A percentile compares a stretch with the other conserved stretches of the same genome.
Conservation (phyloP, 1,140 invertebrate species). For the Andricus grossulariae region DNA sequence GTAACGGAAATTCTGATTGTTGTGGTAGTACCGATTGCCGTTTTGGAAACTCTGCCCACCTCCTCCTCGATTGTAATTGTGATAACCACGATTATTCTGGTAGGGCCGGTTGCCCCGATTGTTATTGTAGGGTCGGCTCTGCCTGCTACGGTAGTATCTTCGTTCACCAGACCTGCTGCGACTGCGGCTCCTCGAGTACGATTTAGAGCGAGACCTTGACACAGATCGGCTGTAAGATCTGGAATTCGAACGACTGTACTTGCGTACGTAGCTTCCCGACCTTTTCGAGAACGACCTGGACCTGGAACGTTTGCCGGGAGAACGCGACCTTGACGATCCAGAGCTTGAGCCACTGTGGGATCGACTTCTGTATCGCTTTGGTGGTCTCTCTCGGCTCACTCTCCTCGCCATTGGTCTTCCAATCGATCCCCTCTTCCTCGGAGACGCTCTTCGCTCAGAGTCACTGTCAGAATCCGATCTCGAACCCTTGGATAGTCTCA, state of each 20-base stretch:
- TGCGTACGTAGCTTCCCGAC: constrained; percentile 77
- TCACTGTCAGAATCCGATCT: constrained; percentile 72
- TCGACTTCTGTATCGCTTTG: constrained; percentile 75
- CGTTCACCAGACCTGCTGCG: constrained; percentile 81
- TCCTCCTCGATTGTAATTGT: constrained; percentile 71
- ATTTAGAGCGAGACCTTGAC: constrained; percentile 79
- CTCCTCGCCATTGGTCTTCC: constrained; percentile 43
- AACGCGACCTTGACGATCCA: constrained; percentile 74
- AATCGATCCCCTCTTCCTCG: constrained; percentile 60
- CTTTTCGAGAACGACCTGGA: constrained; percentile 74
- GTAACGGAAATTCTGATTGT: constrained; percentile 68
- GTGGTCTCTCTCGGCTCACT: constrained; percentile 62
- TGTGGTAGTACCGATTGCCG: constrained; percentile 71
- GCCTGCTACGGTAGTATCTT: constrained; percentile 73
- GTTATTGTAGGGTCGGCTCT: constrained; percentile 78
- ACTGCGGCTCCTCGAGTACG: constrained; percentile 75
- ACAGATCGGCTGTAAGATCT: constrained; percentile 71
- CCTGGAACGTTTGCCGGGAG: constrained; percentile 71
- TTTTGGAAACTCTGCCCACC: constrained; percentile 67
- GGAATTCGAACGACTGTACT: constrained; percentile 76
- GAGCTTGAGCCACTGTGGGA: constrained; percentile 77
- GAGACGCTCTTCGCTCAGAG: constrained; percentile 55
- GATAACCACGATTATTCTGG: constrained; percentile 81
- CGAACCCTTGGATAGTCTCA: constrained; percentile 64
- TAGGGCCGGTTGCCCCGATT: constrained; percentile 86